Conservation (phyloP, 2,797 vertebrate genomes). For the Mormyrus hasselquistii region DNA sequence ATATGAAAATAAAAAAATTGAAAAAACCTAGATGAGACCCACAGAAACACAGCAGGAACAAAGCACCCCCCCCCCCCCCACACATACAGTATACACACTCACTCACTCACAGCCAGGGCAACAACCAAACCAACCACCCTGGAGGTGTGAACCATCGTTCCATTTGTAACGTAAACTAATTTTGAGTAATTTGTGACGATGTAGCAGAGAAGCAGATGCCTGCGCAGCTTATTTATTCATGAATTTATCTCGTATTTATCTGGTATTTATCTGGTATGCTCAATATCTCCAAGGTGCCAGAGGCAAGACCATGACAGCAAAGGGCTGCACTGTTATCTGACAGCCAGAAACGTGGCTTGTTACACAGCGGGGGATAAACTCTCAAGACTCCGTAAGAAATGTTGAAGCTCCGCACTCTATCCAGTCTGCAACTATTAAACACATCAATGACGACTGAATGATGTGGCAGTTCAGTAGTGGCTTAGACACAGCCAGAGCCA, state of each 20-base stretch:
- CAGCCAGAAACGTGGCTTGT: neutral
- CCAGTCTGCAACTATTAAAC: neutral
- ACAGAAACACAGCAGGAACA: neutral
- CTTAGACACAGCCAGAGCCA: neutral
- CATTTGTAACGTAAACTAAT: neutral
- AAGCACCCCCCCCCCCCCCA: neutral
- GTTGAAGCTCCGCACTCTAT: neutral
- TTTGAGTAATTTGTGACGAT: neutral
- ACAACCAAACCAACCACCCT: neutral
- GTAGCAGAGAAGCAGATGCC: neutral
- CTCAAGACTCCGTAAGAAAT: neutral
- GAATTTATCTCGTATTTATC: neutral
- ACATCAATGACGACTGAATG: neutral
- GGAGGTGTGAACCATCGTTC: neutral
- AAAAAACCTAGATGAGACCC: neutral
- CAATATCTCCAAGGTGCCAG: neutral
- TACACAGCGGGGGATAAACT: neutral
- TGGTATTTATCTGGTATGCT: neutral
- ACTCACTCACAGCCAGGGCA: neutral
- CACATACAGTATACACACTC: neutral
- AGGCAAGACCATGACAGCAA: constrained; percentile 7
- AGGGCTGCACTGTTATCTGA: neutral
- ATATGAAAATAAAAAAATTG: neutral
- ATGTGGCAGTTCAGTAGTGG: neutral
- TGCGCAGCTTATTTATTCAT: neutral